phyloP scores from a whole-genome alignment of 2,888 invertebrate species.

The Alsophila aescularia region DNA sequence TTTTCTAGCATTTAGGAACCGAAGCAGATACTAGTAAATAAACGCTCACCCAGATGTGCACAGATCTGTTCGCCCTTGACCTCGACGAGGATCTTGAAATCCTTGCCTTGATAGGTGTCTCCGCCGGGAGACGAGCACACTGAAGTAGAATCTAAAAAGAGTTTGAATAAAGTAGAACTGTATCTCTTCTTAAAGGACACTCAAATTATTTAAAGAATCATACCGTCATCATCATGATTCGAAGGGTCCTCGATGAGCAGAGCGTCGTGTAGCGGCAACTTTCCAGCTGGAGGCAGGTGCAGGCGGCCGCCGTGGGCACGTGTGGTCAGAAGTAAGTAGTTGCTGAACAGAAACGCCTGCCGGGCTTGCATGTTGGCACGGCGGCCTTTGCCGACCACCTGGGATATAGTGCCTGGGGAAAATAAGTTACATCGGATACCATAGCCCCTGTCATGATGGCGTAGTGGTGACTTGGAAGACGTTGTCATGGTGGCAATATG shows the following conservation, averaged over 20 bases:
- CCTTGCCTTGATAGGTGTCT: constrained; percentile 74
- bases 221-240: constrained; percentile 88
- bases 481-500: too few relatives aligned
- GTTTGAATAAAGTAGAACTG: too few relatives aligned
- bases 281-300: constrained; percentile 93
- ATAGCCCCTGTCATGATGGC: too few relatives aligned
- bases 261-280: constrained; percentile 93
- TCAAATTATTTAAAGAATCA: not conserved
- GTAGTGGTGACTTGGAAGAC: too few relatives aligned
- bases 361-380: constrained; percentile 79
- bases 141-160: constrained; percentile 68
- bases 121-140: constrained; percentile 78
- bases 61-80: constrained; percentile 88
- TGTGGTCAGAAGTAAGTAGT: constrained; percentile 94
- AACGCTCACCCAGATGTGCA: constrained; percentile 86
- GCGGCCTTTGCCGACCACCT: constrained; percentile 86
- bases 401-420: constrained; percentile 91
- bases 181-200: too few relatives aligned
- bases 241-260: constrained; percentile 93
- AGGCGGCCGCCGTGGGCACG: constrained; percentile 92
- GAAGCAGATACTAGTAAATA: too few relatives aligned
- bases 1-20: too few relatives aligned
- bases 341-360: constrained; percentile 96
- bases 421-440: too few relatives aligned
- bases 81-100: constrained; percentile 80